Evolutionary conservation across 2,797 vertebrate genomes (phyloP).

Genomic region (Cuniculus paca): DNA sequence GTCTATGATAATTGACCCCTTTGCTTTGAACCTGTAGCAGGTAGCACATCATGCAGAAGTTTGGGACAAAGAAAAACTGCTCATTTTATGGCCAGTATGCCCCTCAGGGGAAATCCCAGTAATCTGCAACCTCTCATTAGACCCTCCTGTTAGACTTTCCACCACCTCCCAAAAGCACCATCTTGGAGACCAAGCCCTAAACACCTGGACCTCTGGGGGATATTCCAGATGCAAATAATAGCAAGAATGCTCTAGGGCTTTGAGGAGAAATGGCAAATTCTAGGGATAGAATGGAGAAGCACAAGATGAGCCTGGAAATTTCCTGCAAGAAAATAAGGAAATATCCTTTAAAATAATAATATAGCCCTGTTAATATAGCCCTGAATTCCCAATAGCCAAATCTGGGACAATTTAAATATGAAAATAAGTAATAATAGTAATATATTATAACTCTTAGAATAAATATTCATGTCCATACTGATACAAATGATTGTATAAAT

Average conservation of each 20-base stretch:
- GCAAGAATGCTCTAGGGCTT: background rate
- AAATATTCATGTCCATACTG: background rate
- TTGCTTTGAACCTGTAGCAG: background rate
- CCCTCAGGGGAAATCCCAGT: background rate
- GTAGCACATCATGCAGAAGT: background rate
- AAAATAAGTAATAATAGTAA: background rate
- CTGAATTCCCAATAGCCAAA: background rate
- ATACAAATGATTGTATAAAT: background rate
- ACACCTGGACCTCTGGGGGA: background rate
- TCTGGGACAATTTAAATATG: background rate
- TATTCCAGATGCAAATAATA: background rate
- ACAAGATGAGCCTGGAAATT: background rate
- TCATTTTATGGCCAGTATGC: background rate
- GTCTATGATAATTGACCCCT: background rate
- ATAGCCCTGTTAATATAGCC: background rate
- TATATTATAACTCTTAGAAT: background rate
- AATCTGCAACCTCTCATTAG: background rate
- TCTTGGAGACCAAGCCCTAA: background rate
- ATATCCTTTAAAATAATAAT: background rate
- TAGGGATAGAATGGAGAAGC: background rate
- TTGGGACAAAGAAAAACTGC: background rate
- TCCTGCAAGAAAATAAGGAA: background rate
- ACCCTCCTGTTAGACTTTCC: background rate
- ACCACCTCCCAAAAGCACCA: background rate
- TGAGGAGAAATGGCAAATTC: background rate